phyloP scores from a whole-genome alignment of 2,888 invertebrate genomes.

The Mechanitis mazaeus region DNA sequence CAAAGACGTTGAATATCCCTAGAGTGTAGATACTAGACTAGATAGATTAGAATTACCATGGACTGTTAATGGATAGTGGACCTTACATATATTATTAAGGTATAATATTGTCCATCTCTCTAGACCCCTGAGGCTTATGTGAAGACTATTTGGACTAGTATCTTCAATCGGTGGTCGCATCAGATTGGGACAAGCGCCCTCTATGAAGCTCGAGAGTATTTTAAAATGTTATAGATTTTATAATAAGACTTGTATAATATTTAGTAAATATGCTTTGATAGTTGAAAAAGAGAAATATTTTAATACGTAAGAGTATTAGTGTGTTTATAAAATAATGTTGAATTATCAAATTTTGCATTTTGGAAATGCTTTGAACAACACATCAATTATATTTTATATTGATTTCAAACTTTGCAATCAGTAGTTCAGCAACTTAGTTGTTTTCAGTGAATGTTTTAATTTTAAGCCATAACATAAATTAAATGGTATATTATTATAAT shows the following conservation, averaged over 20 bases:
- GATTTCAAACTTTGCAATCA: constrained; percentile 35
- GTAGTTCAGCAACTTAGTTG: constrained; percentile 54
- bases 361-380: constrained; percentile 37
- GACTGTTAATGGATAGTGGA: background rate
- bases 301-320: constrained; percentile 68
- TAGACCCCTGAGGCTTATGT: background rate
- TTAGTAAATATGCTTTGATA: constrained; percentile 47
- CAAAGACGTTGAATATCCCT: constrained; percentile 76
- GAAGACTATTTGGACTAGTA: constrained; percentile 13
- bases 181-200: constrained; percentile 49
- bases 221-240: constrained; percentile 66
- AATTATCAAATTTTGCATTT: constrained; percentile 31
- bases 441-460: constrained; percentile 53
- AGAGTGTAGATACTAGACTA: constrained; percentile 31
- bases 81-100: background rate
- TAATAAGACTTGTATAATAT: constrained; percentile 70
- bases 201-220: constrained; percentile 51
- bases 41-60: background rate
- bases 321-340: constrained; percentile 25
- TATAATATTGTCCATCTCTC: background rate
- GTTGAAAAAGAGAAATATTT: constrained; percentile 61
- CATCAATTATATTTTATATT: constrained; percentile 30
- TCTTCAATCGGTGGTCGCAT: constrained; percentile 37
- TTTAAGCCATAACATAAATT: constrained; percentile 61
- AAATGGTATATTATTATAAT: constrained; percentile 51